Base-by-base conservation (phyloP, 2,888 invertebrate genomes). In the Sinhomidia bicolor region DNA sequence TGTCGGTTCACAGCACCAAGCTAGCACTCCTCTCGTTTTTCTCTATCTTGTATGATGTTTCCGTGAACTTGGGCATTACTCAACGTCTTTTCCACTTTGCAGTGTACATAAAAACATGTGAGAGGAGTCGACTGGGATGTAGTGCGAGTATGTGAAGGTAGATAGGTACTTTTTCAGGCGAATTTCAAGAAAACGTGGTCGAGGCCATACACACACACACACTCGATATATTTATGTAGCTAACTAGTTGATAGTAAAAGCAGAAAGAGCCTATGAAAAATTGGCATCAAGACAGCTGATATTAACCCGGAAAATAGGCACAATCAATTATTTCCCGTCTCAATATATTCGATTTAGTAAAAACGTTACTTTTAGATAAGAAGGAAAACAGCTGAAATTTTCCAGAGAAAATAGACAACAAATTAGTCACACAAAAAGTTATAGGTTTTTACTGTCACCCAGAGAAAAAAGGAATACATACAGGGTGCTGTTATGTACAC, bases 1-100 rank as follows among this genome's bases (percentile, higher is more conserved):
- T 44, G n/a, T 29, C n/a, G n/a, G n/a, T n/a, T 10, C 29, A 23
- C 29, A 5, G 36, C n/a, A n/a, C n/a, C n/a, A n/a, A n/a, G n/a
- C n/a, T n/a, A n/a, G 12, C 54, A 29, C 57, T 78, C 10, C 71
- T 32, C 76, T 78, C 51, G 10, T 20, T 4, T 36, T 47, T 29
- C 60, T 26, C 26, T 85, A 54, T 23, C 79, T 41, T 26, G 36
- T 7, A 60, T 41, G 60, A 57, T 57, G 60, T 79, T 41, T 41
- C 32, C n/a, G 60, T 60, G 60, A 85, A 65, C 47, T 62, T 78
- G 78, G 41, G 41, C 85, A 84, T 84, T 84, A 84, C 76, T 84
- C 84, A 84, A 76, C 76, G 76, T 84, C 76, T 84, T 20, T 26
- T 32, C 81, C 17, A 44, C 41, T 76, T 76, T 79, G 41, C 41